Evolutionary conservation across 2,888 invertebrate species (phyloP).

Genomic region (Bombylius major): DNA sequence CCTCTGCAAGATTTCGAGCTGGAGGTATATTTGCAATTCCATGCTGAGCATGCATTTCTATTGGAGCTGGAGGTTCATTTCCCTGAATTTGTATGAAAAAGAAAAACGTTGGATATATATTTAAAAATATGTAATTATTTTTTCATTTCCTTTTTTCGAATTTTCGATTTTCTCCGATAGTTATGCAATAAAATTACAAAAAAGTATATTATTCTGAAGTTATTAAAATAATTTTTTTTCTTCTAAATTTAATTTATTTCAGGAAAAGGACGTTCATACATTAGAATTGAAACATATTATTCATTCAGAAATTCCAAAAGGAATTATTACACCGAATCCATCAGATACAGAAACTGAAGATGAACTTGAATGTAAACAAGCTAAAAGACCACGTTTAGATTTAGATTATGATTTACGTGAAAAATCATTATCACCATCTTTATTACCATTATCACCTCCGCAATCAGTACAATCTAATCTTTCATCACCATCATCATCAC

Average conservation of each 20-base stretch:
- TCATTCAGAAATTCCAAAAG: conserved; percentile 18
- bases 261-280: neutral
- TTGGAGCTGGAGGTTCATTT: too few relatives aligned
- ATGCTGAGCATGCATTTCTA: too few relatives aligned
- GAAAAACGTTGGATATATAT: too few relatives aligned
- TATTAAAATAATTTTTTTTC: neutral
- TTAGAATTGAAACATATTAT: neutral
- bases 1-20: too few relatives aligned
- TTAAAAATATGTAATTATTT: too few relatives aligned
- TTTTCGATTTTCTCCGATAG: too few relatives aligned
- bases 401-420: conserved; percentile 42
- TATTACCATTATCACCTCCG: neutral
- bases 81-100: too few relatives aligned
- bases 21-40: too few relatives aligned
- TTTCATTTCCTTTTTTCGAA: too few relatives aligned
- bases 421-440: neutral
- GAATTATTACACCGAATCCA: conserved; percentile 65
- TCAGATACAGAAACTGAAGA: conserved; percentile 62
- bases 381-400: neutral
- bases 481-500: conserved; percentile 16
- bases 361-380: conserved; percentile 2
- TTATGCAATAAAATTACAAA: too few relatives aligned
- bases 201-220: too few relatives aligned
- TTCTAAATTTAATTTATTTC: neutral
- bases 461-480: too few relatives aligned